Base-by-base conservation (phyloP, 2,797 vertebrate species). In the Hephaestus fuliginosus region DNA sequence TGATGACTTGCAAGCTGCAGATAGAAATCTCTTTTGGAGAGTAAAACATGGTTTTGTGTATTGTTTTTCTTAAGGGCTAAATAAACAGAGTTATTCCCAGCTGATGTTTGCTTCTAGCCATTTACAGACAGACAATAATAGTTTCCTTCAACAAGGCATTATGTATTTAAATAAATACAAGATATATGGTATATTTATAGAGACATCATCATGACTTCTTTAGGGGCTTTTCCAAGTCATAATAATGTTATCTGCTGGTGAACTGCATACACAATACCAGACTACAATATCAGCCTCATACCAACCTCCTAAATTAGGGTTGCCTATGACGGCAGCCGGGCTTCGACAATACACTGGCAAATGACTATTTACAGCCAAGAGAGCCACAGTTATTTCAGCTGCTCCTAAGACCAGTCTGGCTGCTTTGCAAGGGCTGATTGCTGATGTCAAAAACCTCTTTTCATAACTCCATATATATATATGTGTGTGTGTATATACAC, bases 311-410 rank as follows among this genome's bases (percentile, higher is more conserved):
- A 81, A 88, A 84, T 82, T 61, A 68, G 41, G 82, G 71, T 77
- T 81, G 63, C 46, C 70, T 70, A 66, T 84, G 66, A 78, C 12
- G 12, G 17, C 48, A 64, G 73, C 58, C 53, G 53, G 58, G 52
- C 46, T 60, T 64, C 78, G 72, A 70, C 82, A 84, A 18, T 67
- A 46, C 39, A 56, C 56, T 49, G 74, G 41, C 58, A 88, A 87
- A 92, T 91, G 77, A 89, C 70, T 92, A 74, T 92, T 90, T 92
- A 92, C 83, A 86, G 69, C 81, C 57, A 49, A 77, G 61, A 30
- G 49, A 87, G 57, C 82, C 33, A n/a, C 75, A 53, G 56, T 86
- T 57, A 75, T 25, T 25, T 87, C 82, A 81, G 80, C 78, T 87
- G 33, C 68, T 86, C 62, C 43, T 58, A 39, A 55, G 60, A 55